A percentile compares a stretch with the other conserved stretches of the same genome.
These are phyloP conservation scores for Lepidothrix coronata DNA, from an alignment of 2,113 vertebrate genomes.

Conservation along the genomic window DNA sequence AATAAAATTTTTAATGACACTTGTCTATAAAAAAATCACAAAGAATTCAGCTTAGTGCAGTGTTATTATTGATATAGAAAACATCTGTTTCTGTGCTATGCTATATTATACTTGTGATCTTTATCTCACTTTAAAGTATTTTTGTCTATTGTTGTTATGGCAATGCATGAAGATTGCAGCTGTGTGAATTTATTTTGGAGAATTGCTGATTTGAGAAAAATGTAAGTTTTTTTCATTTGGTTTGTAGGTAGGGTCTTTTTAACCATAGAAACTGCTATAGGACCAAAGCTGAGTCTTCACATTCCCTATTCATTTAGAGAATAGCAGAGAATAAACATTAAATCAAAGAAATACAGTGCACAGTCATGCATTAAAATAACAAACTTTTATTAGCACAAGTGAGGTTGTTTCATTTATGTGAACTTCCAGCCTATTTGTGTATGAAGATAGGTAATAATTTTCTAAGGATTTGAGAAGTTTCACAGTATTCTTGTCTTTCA, in stretches of 20 bases:
- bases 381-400: not conserved
- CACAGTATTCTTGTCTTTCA: not conserved
- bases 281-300: not conserved
- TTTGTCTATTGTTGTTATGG: not conserved
- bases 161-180: not conserved
- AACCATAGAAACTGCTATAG: not conserved
- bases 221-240: not conserved
- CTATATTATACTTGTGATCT: not conserved
- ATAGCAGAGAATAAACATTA: not conserved
- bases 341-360: not conserved
- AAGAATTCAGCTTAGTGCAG: not conserved
- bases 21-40: not conserved
- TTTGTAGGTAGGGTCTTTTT: not conserved
- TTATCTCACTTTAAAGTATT: conserved; percentile 6
- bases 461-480: not conserved
- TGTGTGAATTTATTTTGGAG: not conserved
- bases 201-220: not conserved
- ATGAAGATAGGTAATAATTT: not conserved
- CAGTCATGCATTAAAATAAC: not conserved
- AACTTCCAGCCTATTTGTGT: not conserved
- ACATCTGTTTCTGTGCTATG: not conserved
- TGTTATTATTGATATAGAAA: not conserved
- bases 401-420: not conserved
- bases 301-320: not conserved
- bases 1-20: not conserved